phyloP scores from a whole-genome alignment of 2,888 invertebrate genomes.

The Platycnemis pennipes region DNA sequence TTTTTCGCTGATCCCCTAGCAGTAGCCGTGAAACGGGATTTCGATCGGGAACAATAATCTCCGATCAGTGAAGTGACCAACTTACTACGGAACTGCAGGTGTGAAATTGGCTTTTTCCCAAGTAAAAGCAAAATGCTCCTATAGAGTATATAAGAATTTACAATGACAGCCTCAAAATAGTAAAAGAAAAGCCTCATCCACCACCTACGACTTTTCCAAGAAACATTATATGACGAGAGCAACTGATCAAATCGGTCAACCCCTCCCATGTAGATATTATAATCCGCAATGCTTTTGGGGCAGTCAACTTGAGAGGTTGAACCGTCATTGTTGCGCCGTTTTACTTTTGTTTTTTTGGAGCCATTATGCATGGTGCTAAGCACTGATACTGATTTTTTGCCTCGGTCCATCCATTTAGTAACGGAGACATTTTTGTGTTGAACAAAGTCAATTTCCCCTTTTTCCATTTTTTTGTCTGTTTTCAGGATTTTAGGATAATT shows the following conservation, averaged over 20 bases:
- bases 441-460: no score
- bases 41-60: no score
- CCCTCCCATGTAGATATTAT: slow-evolving; percentile 75
- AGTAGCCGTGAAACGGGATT: slow-evolving; percentile 55
- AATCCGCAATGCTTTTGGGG: slow-evolving; percentile 74
- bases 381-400: neutral
- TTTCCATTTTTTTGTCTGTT: no score
- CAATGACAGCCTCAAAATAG: no score
- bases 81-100: slow-evolving; percentile 69
- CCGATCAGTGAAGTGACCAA: slow-evolving; percentile 69
- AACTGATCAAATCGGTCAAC: slow-evolving; percentile 75
- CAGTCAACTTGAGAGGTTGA: slow-evolving; percentile 72
- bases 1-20: no score
- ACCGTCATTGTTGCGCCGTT: slow-evolving; percentile 73
- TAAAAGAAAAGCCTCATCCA: slow-evolving; percentile 76
- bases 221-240: no score
- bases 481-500: no score
- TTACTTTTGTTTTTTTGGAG: slow-evolving; percentile 71
- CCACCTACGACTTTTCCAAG: no score
- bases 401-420: neutral
- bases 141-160: slow-evolving; percentile 74
- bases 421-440: no score
- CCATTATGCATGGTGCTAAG: no score
- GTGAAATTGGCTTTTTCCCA: slow-evolving; percentile 68
- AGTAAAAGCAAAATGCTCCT: slow-evolving; percentile 72